Evolutionary conservation across 1,140 invertebrate species (phyloP), one percentile per base, ranked within the genome.

Genomic region (Zaprionus ornatus): DNA sequence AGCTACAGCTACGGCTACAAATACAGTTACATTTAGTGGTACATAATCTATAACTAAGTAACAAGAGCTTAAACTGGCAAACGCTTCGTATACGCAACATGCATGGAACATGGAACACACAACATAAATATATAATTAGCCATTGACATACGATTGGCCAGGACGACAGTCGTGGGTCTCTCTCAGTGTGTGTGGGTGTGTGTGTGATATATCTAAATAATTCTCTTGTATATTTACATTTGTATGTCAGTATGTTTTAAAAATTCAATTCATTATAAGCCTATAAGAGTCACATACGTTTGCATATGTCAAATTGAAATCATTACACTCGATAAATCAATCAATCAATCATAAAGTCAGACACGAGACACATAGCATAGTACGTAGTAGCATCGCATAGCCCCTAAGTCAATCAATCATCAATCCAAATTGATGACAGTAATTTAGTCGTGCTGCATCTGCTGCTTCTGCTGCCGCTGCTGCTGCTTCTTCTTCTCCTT

Each of bases 391-490:
- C 45, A 48, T 50, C 19, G 73, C 72, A 61, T 66, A 56, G 67
- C 65, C 70, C 74, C 68, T 64, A 77, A 77, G 71, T 75, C 78
- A 85, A 84, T 84, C 82, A 81, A 69, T 77, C 78, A 78, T 57
- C 74, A 73, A 80, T 79, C 79, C 70, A 76, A 77, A 61, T 77
- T 73, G 57, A 73, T 82, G 73, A 84, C 80, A 78, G 54, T 82
- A 59, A 68, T 52, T 45, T 45, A n/a, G 40, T 45, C 7, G n/a
- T 50, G 45, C 45, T 50, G 45, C 45, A 50, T 50, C 19, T 50
- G 45, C 45, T 48, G 3, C 25, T 65, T 25, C 32, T 7, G 13
- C 4, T 37, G 32, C 45, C 10, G 32, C 32, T 7, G 13, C 4
- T 37, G 32, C 45, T n/a, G 32, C 21, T 55, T 48, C 29, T 55